Base-by-base conservation (phyloP, 2,888 invertebrate genomes). In the Lordiphosa fenestrarum region DNA sequence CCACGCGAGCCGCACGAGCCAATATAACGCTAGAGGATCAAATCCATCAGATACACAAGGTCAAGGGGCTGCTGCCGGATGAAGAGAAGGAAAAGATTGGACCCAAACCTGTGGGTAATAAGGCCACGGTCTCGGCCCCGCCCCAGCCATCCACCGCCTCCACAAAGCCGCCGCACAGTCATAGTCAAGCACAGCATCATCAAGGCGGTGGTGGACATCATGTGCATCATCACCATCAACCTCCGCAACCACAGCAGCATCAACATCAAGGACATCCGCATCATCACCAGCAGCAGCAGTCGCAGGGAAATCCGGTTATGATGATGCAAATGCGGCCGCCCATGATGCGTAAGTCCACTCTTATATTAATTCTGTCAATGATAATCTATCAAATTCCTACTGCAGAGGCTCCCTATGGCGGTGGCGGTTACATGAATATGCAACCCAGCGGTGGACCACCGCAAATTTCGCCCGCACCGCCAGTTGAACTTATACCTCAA, bases 51-150 rank as follows among this genome's bases (percentile, higher is more conserved):
- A 98, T 98, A 81, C 98, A 98, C 89, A 97, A 97, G 90, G 89
- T 96, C 1, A 98, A 98, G 89, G 98, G 98, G 2, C 91, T 98
- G 4, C 90, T 98, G 64, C 96, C 97, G 0, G 98, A 98, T 86
- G 97, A 98, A 87, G 97, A 98, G 88, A 98, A 98, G 84, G 98
- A 98, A 87, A 98, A 97, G 90, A 98, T 98, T 75, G 98, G 98
- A 0, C 98, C 98, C 0, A 96, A 94, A 90, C 95, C 95, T 2
- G 94, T 94, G 38, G 75, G 69, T 2, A 87, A 68, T 52, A 88
- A 88, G 66, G 76, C 87, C 0, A 86, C 87, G 30, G 84, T 89
- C 0, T 82, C 88, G 13, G 86, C 83, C 0, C 88, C 87, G 3
- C 88, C 91, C 67, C 72, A 90, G 78, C 85, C 87, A 9, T 65